Base-by-base conservation (phyloP, 2,888 invertebrate genomes). In the Argyresthia goedartella region DNA sequence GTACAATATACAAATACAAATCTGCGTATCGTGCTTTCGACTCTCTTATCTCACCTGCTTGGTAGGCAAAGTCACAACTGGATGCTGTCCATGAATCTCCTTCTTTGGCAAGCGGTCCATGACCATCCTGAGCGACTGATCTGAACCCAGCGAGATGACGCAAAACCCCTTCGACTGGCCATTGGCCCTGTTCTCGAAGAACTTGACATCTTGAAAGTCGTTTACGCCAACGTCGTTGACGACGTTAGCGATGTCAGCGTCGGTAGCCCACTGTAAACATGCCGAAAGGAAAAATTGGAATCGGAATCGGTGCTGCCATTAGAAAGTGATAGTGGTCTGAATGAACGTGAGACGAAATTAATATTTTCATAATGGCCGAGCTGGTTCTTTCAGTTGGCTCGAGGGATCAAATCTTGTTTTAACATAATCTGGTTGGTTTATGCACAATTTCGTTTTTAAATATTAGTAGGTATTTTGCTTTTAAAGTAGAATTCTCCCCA, bases 141-240 rank as follows among this genome's bases (percentile, higher is more conserved):
- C 98, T 0, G 98, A 97, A 13, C 95, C 97, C 59, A 99, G 88
- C 1, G 97, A 95, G 61, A 99, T 93, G 50, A 98, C 94, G 74
- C 98, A 99, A 87, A 98, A 99, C 35, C 99, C 97, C 88, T 99
- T 99, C 0, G 97, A 98, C 80, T 98, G 98, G 33, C 99, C 99
- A 88, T 99, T 99, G 39, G 97, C 95, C 66, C 99, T 91, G 88
- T 99, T 99, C 84, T 99, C 99, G 87, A 98, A 98, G 87, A 99
- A 99, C 85, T 99, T 99, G 41, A 99, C 97, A 76, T 99, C 99
- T 67, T 97, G 91, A 69, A 99, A 93, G 84, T 99, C 99, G 53
- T 89, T 90, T 7, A 98, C 95, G 49, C 98, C 98, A 63, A 96
- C 89, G 60, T 93, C 93, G 51, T 91, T 91, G 56, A 98, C 90